Conservation (phyloP, 2,113 vertebrate genomes). For the Lutjanus erythropterus region DNA sequence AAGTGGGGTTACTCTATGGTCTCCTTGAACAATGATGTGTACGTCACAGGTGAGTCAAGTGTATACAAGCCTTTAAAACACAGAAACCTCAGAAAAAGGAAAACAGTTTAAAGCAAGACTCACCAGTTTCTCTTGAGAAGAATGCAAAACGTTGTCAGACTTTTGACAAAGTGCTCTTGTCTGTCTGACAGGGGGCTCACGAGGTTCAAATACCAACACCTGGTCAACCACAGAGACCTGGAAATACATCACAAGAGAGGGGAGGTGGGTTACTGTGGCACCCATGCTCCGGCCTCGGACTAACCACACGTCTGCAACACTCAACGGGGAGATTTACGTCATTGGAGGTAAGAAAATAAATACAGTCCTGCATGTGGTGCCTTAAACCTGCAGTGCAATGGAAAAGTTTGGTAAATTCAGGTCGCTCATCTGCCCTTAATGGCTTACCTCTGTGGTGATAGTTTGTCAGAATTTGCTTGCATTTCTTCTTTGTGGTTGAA, state of each 20-base stretch:
- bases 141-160: slow-evolving; percentile 36
- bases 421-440: slow-evolving; percentile 12
- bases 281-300: slow-evolving; percentile 95
- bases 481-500: slow-evolving; percentile 13
- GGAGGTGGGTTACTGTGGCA: slow-evolving; percentile 89
- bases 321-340: slow-evolving; percentile 96
- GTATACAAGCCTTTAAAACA: neutral
- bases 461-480: slow-evolving; percentile 7
- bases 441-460: neutral
- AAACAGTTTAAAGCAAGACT: neutral
- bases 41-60: slow-evolving; percentile 91
- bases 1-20: slow-evolving; percentile 97
- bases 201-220: slow-evolving; percentile 91
- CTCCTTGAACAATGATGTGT: slow-evolving; percentile 92
- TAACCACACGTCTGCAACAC: slow-evolving; percentile 90
- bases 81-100: neutral
- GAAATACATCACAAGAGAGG: slow-evolving; percentile 91
- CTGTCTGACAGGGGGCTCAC: slow-evolving; percentile 89
- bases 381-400: slow-evolving; percentile 41
- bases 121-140: neutral
- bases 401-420: slow-evolving; percentile 33
- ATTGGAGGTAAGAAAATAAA: slow-evolving; percentile 90
- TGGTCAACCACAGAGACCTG: slow-evolving; percentile 97
- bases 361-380: slow-evolving; percentile 14
- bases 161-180: slow-evolving; percentile 36